Conservation (phyloP, 2,797 vertebrate genomes). For the Lutjanus argentimaculatus region DNA sequence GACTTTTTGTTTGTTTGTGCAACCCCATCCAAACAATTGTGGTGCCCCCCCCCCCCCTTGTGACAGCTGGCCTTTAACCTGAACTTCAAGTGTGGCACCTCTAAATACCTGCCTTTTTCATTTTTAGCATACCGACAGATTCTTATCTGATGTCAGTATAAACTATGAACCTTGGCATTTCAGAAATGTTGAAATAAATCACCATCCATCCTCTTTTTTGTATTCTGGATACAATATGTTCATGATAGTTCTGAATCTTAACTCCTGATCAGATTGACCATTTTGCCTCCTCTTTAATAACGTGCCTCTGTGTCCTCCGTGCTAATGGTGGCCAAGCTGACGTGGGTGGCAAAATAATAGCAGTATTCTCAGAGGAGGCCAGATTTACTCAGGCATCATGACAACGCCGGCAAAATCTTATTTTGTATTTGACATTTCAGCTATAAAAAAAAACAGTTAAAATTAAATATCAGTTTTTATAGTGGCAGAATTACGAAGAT, state of each 20-base stretch:
- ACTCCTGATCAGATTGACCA: neutral
- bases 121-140: neutral
- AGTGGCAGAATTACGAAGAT: neutral
- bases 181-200: neutral
- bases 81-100: too few relatives aligned
- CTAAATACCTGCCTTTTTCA: neutral
- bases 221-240: neutral
- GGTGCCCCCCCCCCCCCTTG: neutral
- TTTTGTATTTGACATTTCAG: neutral
- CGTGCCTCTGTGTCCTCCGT: neutral
- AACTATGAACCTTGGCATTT: neutral
- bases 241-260: neutral
- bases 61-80: neutral
- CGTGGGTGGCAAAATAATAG: conserved; percentile 16
- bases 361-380: neutral
- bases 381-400: conserved; percentile 11
- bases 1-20: neutral
- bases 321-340: neutral
- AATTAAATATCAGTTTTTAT: neutral
- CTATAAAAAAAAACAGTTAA: neutral
- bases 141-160: neutral
- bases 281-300: neutral
- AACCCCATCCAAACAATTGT: neutral
- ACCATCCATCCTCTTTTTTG: neutral
- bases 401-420: neutral